Evolutionary conservation across 2,888 invertebrate species (phyloP).

Genomic region (Incurvaria masculella): DNA sequence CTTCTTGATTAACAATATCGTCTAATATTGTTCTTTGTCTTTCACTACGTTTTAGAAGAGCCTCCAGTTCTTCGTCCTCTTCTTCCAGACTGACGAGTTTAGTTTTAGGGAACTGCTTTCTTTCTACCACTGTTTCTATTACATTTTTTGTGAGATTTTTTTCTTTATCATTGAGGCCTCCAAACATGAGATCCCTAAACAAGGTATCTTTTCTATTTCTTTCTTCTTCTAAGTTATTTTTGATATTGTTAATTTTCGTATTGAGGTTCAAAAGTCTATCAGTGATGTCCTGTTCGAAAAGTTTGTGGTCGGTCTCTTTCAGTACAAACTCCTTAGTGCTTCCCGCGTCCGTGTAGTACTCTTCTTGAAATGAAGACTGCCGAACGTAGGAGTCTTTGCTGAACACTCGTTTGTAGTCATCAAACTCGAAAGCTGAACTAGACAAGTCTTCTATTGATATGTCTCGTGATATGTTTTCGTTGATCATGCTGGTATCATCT

Average conservation of each 20-base stretch:
- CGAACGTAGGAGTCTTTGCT: conserved; percentile 48
- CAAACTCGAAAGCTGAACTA: conserved; percentile 49
- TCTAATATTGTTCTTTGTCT: conserved; percentile 68
- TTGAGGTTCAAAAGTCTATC: conserved; percentile 46
- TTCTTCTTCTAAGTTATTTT: conserved; percentile 35
- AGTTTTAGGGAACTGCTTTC: conserved; percentile 28
- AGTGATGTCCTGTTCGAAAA: conserved; percentile 48
- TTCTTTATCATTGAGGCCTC: conserved; percentile 25
- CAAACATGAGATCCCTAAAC: conserved; percentile 42
- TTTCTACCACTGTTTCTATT: conserved; percentile 37
- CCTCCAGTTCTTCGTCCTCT: conserved; percentile 60
- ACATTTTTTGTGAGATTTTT: conserved; percentile 43
- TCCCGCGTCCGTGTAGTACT: conserved; percentile 38
- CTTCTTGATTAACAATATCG: conserved; percentile 63
- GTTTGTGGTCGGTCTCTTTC: conserved; percentile 40
- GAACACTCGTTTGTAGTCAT: conserved; percentile 48
- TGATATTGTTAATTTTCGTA: conserved; percentile 33
- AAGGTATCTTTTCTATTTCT: conserved; percentile 32
- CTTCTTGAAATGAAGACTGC: conserved; percentile 48
- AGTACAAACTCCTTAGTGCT: conserved; percentile 33
- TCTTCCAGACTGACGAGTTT: conserved; percentile 46
- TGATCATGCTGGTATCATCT: conserved; percentile 58
- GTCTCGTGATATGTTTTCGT: conserved; percentile 53
- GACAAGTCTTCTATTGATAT: conserved; percentile 58
- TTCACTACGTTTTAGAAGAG: conserved; percentile 61